Conservation (phyloP, 2,888 invertebrate genomes). For the Cataglyphis cursor region DNA sequence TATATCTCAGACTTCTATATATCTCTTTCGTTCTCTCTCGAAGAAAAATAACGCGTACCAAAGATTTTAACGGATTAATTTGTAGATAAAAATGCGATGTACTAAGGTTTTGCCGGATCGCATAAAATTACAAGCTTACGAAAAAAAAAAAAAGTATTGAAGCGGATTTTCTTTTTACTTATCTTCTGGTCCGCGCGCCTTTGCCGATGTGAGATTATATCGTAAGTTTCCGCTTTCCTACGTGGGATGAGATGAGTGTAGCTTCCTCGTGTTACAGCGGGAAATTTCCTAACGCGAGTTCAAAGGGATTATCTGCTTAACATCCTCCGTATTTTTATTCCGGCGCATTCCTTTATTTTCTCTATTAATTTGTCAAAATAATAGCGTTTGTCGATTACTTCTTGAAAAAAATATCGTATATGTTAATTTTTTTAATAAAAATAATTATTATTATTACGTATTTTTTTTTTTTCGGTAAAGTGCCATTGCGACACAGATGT, state of each 20-base stretch:
- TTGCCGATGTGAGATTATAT: slow-evolving; percentile 52
- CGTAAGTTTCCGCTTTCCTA: slow-evolving; percentile 41
- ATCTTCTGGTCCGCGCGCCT: slow-evolving; percentile 25
- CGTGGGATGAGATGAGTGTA: slow-evolving; percentile 36
- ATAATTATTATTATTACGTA: slow-evolving; percentile 2
- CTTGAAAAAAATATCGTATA: neutral
- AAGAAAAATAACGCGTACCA: neutral
- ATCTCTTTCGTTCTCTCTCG: too few relatives aligned
- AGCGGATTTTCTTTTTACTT: slow-evolving; percentile 15
- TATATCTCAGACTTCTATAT: neutral
- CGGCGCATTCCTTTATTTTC: slow-evolving; percentile 22
- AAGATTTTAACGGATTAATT: slow-evolving; percentile 1
- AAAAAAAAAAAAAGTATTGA: slow-evolving; percentile 11
- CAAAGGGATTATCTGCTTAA: slow-evolving; percentile 53
- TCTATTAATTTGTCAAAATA: slow-evolving; percentile 48
- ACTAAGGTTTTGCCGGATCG: neutral
- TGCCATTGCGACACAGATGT: too few relatives aligned
- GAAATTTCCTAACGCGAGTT: slow-evolving; percentile 45
- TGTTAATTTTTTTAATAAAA: neutral
- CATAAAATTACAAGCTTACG: slow-evolving; percentile 25
- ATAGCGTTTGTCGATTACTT: neutral
- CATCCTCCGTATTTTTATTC: slow-evolving; percentile 15
- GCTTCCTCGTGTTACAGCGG: slow-evolving; percentile 40
- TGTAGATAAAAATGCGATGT: neutral
- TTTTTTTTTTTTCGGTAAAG: neutral